Evolutionary conservation across 2,113 vertebrate species (phyloP).

Genomic region (Chrysochloris asiatica): DNA sequence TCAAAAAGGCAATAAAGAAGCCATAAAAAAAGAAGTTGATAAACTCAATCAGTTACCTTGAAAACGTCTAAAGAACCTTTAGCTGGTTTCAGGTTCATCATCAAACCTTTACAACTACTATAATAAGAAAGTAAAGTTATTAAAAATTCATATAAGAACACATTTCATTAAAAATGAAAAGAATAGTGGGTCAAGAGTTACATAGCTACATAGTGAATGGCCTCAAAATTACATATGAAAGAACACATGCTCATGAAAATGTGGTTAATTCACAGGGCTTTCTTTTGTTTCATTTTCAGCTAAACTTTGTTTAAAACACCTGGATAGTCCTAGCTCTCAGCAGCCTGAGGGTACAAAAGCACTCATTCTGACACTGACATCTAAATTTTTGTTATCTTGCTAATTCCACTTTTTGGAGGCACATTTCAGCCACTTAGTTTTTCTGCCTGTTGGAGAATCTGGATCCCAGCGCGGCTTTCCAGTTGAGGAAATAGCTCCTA

Average conservation of each 20-base stretch:
- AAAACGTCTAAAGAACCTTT: constrained; percentile 49
- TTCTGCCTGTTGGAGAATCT: not conserved
- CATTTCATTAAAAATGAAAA: constrained; percentile 27
- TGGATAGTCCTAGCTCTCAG: not conserved
- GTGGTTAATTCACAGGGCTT: not conserved
- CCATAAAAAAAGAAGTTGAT: constrained; percentile 35
- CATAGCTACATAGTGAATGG: not conserved
- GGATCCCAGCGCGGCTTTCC: not conserved
- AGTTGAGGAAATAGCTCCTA: not conserved
- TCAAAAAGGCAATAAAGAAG: not conserved
- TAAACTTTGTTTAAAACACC: not conserved
- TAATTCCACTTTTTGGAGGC: not conserved
- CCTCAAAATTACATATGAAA: constrained; percentile 17
- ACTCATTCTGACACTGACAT: not conserved
- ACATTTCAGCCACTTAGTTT: not conserved
- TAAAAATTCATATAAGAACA: constrained; percentile 24
- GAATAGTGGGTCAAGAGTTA: not conserved
- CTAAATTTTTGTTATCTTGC: not conserved
- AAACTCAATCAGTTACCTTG: constrained; percentile 47
- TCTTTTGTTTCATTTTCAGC: not conserved
- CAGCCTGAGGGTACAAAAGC: not conserved
- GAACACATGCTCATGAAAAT: not conserved
- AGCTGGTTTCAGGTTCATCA: not conserved
- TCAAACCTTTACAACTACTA: constrained; percentile 32
- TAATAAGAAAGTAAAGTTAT: constrained; percentile 15